Evolutionary conservation across 2,797 vertebrate species (phyloP).

Genomic region (Gymnodraco acuticeps): DNA sequence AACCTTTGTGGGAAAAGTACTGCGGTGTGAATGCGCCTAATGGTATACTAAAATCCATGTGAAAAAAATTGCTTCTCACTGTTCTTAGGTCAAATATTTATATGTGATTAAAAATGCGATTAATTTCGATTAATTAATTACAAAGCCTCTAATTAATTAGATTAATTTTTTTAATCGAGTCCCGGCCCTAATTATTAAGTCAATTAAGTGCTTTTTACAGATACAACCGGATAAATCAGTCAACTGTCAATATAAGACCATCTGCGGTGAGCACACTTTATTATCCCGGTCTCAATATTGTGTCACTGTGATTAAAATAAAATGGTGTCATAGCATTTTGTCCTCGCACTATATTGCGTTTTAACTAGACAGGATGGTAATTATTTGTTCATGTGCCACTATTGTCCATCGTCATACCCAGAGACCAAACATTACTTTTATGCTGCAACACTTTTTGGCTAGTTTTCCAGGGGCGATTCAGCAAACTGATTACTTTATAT

Average conservation of each 20-base stretch:
- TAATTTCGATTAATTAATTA: no score
- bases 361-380: conserved; percentile 1
- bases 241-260: background rate
- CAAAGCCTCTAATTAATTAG: no score
- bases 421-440: background rate
- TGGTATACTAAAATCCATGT: no score
- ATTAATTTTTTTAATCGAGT: no score
- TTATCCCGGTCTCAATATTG: background rate
- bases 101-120: no score
- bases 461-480: background rate
- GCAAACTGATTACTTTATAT: background rate
- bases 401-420: background rate
- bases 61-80: no score
- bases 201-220: background rate
- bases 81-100: no score
- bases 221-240: no score
- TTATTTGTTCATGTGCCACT: background rate
- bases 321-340: conserved; percentile 3
- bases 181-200: conserved; percentile 8
- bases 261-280: background rate
- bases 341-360: background rate
- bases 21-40: no score
- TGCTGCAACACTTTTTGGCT: background rate
- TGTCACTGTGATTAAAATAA: conserved; percentile 6
- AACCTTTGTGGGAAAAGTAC: no score